phyloP scores from a whole-genome alignment of 2,888 invertebrate species.

The Scelioninae gen. 1 region DNA sequence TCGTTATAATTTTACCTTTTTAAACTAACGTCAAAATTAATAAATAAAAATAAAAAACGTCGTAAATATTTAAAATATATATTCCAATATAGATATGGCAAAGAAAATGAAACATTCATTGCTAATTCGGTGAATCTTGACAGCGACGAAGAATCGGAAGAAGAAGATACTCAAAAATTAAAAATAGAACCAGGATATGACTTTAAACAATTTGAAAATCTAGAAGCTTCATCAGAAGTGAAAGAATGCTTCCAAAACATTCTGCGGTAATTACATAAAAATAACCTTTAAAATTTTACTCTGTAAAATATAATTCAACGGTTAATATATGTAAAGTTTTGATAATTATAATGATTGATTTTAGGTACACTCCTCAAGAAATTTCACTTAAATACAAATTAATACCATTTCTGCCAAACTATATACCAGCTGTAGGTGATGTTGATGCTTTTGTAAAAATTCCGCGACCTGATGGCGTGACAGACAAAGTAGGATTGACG shows the following conservation, averaged over 20 bases:
- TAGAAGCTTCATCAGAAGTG: slow-evolving; percentile 92
- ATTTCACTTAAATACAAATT: slow-evolving; percentile 95
- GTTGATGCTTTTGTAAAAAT: slow-evolving; percentile 99
- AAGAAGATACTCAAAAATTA: slow-evolving; percentile 78
- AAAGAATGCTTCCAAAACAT: slow-evolving; percentile 97
- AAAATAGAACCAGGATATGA: slow-evolving; percentile 87
- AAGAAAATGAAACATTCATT: slow-evolving; percentile 35
- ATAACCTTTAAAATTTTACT: not conserved
- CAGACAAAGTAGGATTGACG: slow-evolving; percentile 89
- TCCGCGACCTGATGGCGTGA: slow-evolving; percentile 89
- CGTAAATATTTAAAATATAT: not conserved
- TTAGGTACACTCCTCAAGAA: slow-evolving; percentile 95
- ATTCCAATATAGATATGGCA: slow-evolving; percentile 37
- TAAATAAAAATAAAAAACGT: not conserved
- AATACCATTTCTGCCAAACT: slow-evolving; percentile 98
- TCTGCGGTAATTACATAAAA: slow-evolving; percentile 86
- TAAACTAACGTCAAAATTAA: too few species aligned
- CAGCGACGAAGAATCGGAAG: slow-evolving; percentile 82
- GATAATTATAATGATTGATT: slow-evolving; percentile 19
- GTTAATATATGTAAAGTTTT: not conserved
- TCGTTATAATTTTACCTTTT: too few species aligned
- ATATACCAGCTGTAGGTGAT: slow-evolving; percentile 98
- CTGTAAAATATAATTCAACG: not conserved
- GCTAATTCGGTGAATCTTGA: slow-evolving; percentile 73
- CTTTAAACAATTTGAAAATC: slow-evolving; percentile 92